Evolutionary conservation across 2,888 invertebrate species (phyloP), one percentile per base, ranked within the genome.

Genomic region (Drosophila yooni): DNA sequence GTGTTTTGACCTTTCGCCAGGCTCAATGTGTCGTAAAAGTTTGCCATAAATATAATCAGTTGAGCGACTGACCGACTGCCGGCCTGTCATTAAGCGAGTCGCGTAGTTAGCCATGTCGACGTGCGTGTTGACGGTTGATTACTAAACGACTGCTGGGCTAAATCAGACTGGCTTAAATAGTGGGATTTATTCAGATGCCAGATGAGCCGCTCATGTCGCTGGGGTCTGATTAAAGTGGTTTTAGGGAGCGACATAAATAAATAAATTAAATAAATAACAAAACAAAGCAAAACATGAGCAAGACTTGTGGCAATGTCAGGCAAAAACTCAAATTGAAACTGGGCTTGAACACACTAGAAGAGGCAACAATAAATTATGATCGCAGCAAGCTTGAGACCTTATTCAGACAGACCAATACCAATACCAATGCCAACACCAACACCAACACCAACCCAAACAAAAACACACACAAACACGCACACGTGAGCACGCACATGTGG

Each of bases 281-380:
- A 71, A 62, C 66, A 70, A 72, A 77, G 31, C 52, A 67, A 66
- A 76, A 60, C 70, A 69, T 74, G 74, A 68, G 67, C 74, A 70
- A 74, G 78, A 79, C 70, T 79, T 79, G 74, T 68, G 79, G 71
- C 54, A 38, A 60, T 60, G 65, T 76, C 66, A 70, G 85, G 69
- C 74, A 66, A 82, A 75, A 85, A 82, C 83, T 79, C 74, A 90
- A 86, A 84, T 90, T 82, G 89, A 86, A 90, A 88, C 62, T 82
- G 58, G 80, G 67, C 56, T 64, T 34, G 57, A 33, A 40, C 38
- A 27, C 54, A 27, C 52, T 3, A 11, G 65, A 65, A 63, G 56
- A 57, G 69, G 61, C 69, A 61, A 64, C 89, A 54, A 83, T 83
- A 83, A 83, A 83, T 83, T 88, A 83, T 88, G 83, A 90, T 83